Conservation (phyloP, 2,113 vertebrate genomes). For the Oceanodroma tethys region DNA sequence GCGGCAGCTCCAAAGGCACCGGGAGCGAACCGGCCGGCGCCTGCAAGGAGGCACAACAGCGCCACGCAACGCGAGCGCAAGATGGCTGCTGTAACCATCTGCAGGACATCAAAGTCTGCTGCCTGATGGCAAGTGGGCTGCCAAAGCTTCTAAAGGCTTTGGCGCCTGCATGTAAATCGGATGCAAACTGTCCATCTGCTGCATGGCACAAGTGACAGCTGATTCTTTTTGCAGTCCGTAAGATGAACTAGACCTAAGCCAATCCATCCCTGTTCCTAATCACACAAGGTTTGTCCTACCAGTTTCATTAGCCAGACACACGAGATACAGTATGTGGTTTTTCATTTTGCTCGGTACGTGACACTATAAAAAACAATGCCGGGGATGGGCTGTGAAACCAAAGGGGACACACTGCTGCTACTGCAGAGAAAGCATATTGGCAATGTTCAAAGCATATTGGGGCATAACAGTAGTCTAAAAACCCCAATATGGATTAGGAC, state of each 20-base stretch:
- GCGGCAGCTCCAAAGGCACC: slow-evolving; percentile 25
- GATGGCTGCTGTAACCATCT: slow-evolving; percentile 79
- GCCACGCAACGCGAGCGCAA: slow-evolving; percentile 57
- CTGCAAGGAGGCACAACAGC: slow-evolving; percentile 63
- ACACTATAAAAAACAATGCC: slow-evolving; percentile 74
- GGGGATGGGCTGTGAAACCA: slow-evolving; percentile 76
- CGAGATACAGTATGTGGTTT: slow-evolving; percentile 75
- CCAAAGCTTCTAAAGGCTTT: slow-evolving; percentile 87
- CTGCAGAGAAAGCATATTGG: slow-evolving; percentile 82
- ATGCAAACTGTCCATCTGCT: slow-evolving; percentile 87
- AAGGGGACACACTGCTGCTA: slow-evolving; percentile 79
- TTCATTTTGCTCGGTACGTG: slow-evolving; percentile 74
- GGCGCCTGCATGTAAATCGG: slow-evolving; percentile 80
- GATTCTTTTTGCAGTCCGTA: slow-evolving; percentile 82
- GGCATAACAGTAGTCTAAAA: slow-evolving; percentile 82
- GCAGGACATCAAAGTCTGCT: slow-evolving; percentile 82
- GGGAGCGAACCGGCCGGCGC: neutral
- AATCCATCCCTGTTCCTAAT: slow-evolving; percentile 77
- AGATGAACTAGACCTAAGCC: slow-evolving; percentile 82
- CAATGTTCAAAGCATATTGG: slow-evolving; percentile 85
- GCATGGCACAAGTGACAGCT: slow-evolving; percentile 83
- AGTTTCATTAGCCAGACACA: slow-evolving; percentile 80
- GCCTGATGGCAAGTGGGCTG: slow-evolving; percentile 79
- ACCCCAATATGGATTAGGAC: slow-evolving; percentile 82
- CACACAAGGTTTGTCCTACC: slow-evolving; percentile 79